phyloP scores from a whole-genome alignment of 2,113 vertebrate species.

The Amazona vittata region DNA sequence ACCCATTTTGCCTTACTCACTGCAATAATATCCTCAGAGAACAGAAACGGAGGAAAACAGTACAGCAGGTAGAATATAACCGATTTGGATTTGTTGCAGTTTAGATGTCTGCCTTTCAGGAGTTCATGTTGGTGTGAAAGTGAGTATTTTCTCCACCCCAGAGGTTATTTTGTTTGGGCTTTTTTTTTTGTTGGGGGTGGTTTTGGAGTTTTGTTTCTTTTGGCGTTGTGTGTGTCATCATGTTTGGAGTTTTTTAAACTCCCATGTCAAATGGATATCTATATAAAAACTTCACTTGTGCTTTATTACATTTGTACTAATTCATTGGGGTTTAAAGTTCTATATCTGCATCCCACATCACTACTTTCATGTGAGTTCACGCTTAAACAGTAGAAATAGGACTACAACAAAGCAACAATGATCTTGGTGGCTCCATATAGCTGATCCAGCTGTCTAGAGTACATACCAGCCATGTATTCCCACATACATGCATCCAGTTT shows the following conservation, averaged over 20 bases:
- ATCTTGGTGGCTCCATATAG: background rate
- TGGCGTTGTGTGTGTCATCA: background rate
- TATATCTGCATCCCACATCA: background rate
- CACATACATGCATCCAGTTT: background rate
- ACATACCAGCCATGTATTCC: background rate
- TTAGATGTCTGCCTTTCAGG: background rate
- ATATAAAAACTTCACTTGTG: background rate
- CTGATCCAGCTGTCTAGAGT: background rate
- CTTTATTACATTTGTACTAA: background rate
- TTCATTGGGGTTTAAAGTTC: background rate
- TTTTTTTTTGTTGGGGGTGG: background rate
- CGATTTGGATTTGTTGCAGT: background rate
- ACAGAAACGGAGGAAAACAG: background rate
- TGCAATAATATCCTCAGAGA: background rate
- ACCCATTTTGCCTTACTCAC: slow-evolving; percentile 20
- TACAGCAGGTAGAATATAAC: background rate
- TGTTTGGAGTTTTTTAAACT: background rate
- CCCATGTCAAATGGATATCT: background rate
- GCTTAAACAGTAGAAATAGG: background rate
- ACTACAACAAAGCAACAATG: background rate
- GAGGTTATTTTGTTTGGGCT: background rate
- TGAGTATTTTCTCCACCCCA: background rate
- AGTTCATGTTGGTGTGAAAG: background rate
- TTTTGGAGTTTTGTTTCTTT: background rate
- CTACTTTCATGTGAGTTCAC: background rate